A percentile compares a stretch with the other conserved stretches of the same genome.
Conservation (phyloP, 92 coral and sea anemone species). For the Pocillopora grandis region DNA sequence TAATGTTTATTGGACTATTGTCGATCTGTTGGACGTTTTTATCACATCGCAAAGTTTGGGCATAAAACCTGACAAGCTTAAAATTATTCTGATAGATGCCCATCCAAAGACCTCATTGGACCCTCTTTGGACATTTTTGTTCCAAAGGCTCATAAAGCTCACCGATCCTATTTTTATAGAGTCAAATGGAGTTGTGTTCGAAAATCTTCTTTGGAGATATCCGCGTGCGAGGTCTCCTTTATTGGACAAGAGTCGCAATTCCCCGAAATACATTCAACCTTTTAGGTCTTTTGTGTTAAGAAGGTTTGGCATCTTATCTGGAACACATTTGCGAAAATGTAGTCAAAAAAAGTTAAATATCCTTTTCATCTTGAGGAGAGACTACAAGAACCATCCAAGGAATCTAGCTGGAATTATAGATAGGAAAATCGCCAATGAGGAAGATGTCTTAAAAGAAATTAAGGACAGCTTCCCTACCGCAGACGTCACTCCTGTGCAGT, state of each 20-base stretch:
- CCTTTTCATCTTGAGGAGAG: constrained; percentile 23
- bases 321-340: constrained; percentile 4
- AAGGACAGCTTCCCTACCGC: background rate
- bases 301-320: constrained; percentile 10
- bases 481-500: constrained; percentile 2
- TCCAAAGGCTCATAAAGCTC: constrained; percentile 8
- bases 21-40: constrained; percentile 28
- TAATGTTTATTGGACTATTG: constrained; percentile 36
- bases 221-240: constrained; percentile 17
- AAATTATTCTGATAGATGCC: constrained; percentile 26
- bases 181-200: constrained; percentile 14
- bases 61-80: constrained; percentile 27
- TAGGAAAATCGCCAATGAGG: constrained; percentile 34
- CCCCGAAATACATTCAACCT: constrained; percentile 13
- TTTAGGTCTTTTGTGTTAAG: constrained; percentile 19
- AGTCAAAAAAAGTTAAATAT: constrained; percentile 3
- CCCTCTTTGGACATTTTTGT: constrained; percentile 28
- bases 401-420: constrained; percentile 25
- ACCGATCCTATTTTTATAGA: background rate
- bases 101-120: constrained; percentile 13
- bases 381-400: constrained; percentile 41
- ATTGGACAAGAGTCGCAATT: background rate
- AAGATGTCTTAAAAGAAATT: constrained; percentile 28
- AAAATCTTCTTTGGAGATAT: constrained; percentile 31
- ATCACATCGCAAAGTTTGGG: constrained; percentile 36